These are phyloP conservation scores for Oxyteleia sp. DNA, from an alignment of 2,888 invertebrate genomes.

Conservation along the genomic window DNA sequence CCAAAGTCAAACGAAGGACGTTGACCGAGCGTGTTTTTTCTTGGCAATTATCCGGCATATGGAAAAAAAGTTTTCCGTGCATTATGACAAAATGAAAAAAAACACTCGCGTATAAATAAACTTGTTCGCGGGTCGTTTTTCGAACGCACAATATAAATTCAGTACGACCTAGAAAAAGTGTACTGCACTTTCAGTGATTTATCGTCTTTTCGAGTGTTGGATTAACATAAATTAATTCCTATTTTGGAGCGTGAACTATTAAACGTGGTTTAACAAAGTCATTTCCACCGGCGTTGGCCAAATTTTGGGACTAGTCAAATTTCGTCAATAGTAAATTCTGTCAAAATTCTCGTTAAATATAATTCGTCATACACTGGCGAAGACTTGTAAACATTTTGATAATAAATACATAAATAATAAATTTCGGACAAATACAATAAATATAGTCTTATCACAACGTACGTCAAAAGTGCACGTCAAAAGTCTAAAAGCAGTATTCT, in stretches of 20 bases:
- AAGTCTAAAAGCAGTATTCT: no score
- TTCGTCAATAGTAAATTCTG: no score
- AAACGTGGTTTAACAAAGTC: no score
- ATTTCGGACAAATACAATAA: no score
- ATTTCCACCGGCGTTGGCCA: not conserved
- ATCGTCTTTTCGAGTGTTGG: conserved; percentile 33
- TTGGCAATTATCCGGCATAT: conserved; percentile 38
- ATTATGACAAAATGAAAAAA: conserved; percentile 46
- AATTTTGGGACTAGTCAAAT: no score
- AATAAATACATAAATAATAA: no score
- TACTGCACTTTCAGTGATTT: conserved; percentile 54
- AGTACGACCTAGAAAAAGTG: conserved; percentile 52
- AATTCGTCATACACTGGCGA: no score
- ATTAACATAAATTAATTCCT: conserved; percentile 54
- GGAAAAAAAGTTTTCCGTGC: conserved; percentile 24
- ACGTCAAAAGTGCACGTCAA: no score
- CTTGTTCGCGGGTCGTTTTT: conserved; percentile 22
- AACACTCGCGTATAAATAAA: conserved; percentile 54
- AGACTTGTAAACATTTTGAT: no score
- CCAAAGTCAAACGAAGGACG: conserved; percentile 50
- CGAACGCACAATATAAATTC: conserved; percentile 50
- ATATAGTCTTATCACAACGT: no score
- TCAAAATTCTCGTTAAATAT: no score
- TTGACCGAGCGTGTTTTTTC: conserved; percentile 53
- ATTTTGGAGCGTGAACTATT: not conserved